Percentiles rank a stretch among this genome's conserved stretches.
Conservation (phyloP, 1,140 invertebrate species). For the Luehdorfia chinensis region DNA sequence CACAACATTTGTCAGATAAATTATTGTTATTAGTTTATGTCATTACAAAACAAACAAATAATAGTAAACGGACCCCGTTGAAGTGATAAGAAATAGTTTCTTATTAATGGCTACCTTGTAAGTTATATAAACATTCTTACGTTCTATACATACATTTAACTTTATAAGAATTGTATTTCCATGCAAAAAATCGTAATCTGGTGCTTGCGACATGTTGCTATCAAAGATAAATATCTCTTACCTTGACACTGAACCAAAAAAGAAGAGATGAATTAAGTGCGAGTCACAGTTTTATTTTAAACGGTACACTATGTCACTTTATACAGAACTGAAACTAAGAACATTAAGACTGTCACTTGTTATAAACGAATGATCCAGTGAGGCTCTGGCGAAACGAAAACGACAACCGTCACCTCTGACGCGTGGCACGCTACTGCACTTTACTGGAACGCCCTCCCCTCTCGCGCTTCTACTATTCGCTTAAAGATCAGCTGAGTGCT, state of each 20-base stretch:
- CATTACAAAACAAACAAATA: neutral
- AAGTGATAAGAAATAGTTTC: constrained; percentile 1
- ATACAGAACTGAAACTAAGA: neutral
- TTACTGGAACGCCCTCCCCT: constrained; percentile 15
- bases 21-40: neutral
- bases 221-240: constrained; percentile 6
- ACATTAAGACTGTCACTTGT: constrained; percentile 26
- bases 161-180: neutral
- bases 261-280: neutral
- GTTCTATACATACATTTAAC: too few relatives aligned
- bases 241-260: constrained; percentile 2
- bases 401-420: constrained; percentile 22
- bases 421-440: constrained; percentile 45
- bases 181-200: neutral
- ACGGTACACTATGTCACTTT: constrained; percentile 1
- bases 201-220: neutral
- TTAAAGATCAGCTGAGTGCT: constrained; percentile 48
- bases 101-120: too few relatives aligned
- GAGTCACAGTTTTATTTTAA: neutral
- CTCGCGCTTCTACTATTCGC: constrained; percentile 28
- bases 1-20: neutral
- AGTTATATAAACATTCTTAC: too few relatives aligned
- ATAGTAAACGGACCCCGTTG: neutral
- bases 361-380: constrained; percentile 9
- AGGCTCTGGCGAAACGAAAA: constrained; percentile 3